Conservation (phyloP, 1,140 invertebrate species). For the Idris sp. region DNA sequence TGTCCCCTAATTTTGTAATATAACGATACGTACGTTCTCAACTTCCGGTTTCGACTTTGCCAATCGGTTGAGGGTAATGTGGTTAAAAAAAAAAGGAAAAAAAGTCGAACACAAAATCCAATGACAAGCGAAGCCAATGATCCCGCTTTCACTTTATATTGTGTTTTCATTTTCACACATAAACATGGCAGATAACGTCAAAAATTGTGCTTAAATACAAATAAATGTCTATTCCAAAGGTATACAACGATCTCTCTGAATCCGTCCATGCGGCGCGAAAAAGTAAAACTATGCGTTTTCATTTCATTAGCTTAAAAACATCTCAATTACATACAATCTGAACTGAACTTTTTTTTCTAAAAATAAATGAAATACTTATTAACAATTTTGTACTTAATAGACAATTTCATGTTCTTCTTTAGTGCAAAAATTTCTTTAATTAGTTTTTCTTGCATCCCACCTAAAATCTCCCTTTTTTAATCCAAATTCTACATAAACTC, state of each 20-base stretch:
- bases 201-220: conserved; percentile 39
- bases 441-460: too few relatives aligned
- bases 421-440: too few relatives aligned
- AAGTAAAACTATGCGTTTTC: conserved; percentile 20
- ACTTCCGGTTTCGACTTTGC: conserved; percentile 59
- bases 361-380: too few relatives aligned
- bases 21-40: conserved; percentile 32
- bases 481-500: conserved; percentile 13
- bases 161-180: conserved; percentile 66
- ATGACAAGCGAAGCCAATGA: conserved; percentile 69
- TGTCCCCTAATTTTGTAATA: conserved; percentile 22
- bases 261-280: conserved; percentile 52
- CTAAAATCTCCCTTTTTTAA: too few relatives aligned
- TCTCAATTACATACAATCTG: too few relatives aligned
- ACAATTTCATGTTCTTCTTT: too few relatives aligned
- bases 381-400: too few relatives aligned
- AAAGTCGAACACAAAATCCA: conserved; percentile 63
- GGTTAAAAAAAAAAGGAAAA: conserved; percentile 45
- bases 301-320: not conserved
- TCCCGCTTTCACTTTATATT: conserved; percentile 71
- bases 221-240: conserved; percentile 38
- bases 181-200: conserved; percentile 39
- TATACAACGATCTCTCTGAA: conserved; percentile 45
- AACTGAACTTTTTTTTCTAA: too few relatives aligned
- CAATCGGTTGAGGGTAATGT: conserved; percentile 41